phyloP scores from a whole-genome alignment of 2,113 vertebrate genomes.

The Crotalus helleri region DNA sequence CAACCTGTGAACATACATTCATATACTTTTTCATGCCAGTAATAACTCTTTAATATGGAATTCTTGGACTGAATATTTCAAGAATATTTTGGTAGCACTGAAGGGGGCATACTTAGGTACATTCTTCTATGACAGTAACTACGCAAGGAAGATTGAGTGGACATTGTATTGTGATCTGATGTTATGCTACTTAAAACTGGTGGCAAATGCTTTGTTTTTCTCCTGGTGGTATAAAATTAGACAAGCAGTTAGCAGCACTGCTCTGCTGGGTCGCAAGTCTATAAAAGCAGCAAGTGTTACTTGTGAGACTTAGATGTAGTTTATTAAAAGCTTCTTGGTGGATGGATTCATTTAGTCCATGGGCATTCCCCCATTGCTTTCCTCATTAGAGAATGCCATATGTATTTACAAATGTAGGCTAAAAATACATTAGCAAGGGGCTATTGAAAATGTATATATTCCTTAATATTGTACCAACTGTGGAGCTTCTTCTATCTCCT shows the following conservation, averaged over 20 bases:
- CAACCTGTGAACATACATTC: not conserved
- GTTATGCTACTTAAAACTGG: not conserved
- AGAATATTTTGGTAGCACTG: not conserved
- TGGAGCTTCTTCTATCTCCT: not conserved
- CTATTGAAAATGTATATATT: not conserved
- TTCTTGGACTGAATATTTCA: not conserved
- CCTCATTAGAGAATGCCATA: not conserved
- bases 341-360: not conserved
- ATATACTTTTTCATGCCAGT: not conserved
- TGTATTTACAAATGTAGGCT: not conserved
- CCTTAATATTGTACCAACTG: not conserved
- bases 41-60: not conserved
- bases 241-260: accelerated
- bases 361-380: slow-evolving; percentile 5
- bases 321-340: not conserved
- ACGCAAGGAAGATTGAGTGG: not conserved
- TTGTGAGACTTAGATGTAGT: not conserved
- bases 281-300: not conserved
- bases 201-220: not conserved
- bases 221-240: not conserved
- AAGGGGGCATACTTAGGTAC: not conserved
- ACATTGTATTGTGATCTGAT: not conserved
- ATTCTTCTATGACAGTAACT: too few species aligned
- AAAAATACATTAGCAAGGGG: not conserved
- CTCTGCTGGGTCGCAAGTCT: accelerated